Percentiles rank a stretch among this genome's conserved stretches.
These are phyloP conservation scores for Sitobion miscanthi DNA, from an alignment of 1,140 invertebrate genomes.

Conservation along the genomic window DNA sequence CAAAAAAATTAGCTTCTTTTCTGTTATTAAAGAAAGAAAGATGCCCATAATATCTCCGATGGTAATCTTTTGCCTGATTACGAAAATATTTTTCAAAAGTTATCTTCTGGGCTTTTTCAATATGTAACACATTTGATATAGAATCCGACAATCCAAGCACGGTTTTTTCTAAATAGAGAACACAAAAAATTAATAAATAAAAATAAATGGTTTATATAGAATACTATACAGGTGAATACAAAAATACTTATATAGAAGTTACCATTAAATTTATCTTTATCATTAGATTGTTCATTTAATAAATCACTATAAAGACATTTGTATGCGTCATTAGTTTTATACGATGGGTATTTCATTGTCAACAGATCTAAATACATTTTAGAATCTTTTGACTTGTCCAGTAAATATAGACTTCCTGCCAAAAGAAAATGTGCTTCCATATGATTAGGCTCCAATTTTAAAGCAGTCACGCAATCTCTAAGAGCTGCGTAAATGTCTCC, in stretches of 20 bases:
- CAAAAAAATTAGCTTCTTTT: conserved; percentile 96
- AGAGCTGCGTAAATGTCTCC: conserved; percentile 78
- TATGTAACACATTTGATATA: not conserved
- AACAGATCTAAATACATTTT: conserved; percentile 73
- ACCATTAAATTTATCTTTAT: no score
- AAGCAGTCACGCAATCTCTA: conserved; percentile 77
- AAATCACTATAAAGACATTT: no score
- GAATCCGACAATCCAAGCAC: not conserved
- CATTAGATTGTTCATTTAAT: no score
- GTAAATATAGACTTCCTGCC: conserved; percentile 73
- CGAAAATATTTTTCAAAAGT: no score
- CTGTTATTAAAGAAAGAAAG: conserved; percentile 98
- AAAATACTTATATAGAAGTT: no score
- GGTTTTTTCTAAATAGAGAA: not conserved
- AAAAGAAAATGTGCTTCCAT: conserved; percentile 81
- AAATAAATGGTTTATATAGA: conserved; percentile 60
- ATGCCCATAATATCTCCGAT: conserved; percentile 62
- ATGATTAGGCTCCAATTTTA: conserved; percentile 66
- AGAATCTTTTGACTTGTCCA: conserved; percentile 76
- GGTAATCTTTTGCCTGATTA: no score
- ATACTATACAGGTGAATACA: no score
- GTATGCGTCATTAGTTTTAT: no score
- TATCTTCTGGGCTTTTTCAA: no score
- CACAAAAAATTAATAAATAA: not conserved
- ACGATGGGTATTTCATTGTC: no score